Conservation (phyloP, 2,888 invertebrate species). For the Ligdia adustata region DNA sequence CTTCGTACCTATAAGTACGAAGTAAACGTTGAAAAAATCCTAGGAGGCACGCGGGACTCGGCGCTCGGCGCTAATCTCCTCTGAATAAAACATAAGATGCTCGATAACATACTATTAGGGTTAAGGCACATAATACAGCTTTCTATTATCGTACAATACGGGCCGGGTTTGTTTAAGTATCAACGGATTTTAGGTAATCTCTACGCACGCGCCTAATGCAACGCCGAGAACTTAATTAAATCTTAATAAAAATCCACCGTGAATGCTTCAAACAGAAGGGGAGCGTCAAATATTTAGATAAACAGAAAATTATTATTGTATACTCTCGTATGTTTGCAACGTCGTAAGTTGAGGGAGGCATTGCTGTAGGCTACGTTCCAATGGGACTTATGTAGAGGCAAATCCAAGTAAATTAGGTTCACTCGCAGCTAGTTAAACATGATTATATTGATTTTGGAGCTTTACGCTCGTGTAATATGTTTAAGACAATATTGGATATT, state of each 20-base stretch:
- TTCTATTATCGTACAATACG: constrained; percentile 68
- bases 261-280: constrained; percentile 46
- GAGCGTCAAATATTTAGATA: constrained; percentile 33
- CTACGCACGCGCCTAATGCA: constrained; percentile 59
- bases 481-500: constrained; percentile 56
- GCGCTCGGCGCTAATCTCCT: constrained; percentile 67
- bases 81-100: constrained; percentile 81
- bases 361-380: constrained; percentile 46
- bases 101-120: constrained; percentile 77
- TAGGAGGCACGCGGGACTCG: constrained; percentile 52
- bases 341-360: constrained; percentile 38
- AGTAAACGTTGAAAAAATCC: constrained; percentile 68
- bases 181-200: constrained; percentile 53
- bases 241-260: constrained; percentile 65
- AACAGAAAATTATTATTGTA: constrained; percentile 15
- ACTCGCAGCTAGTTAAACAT: constrained; percentile 53
- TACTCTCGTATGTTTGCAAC: constrained; percentile 20
- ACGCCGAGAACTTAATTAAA: constrained; percentile 69
- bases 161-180: constrained; percentile 36
- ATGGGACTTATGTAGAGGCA: constrained; percentile 49
- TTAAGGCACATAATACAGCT: constrained; percentile 73
- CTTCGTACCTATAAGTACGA: constrained; percentile 26
- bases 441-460: constrained; percentile 63
- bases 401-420: constrained; percentile 55
- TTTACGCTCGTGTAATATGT: constrained; percentile 50